Evolutionary conservation across 1,140 invertebrate genomes (phyloP).

Genomic region (Lordiphosa clarofinis): DNA sequence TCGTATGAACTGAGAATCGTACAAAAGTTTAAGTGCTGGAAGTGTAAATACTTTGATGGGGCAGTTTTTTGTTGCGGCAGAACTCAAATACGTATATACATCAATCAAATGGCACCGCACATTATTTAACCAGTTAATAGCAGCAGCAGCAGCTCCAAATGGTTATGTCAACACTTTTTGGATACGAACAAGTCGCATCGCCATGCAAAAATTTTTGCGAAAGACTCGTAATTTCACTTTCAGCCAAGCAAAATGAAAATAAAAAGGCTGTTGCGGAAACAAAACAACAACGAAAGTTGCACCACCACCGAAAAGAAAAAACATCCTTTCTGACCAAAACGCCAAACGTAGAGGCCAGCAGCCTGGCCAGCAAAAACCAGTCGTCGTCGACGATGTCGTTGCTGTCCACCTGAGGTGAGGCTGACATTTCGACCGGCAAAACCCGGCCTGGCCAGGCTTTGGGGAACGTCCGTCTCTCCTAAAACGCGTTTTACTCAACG

Average conservation of each 20-base stretch:
- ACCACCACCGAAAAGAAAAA: conserved; percentile 41
- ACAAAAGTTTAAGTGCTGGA: conserved; percentile 2
- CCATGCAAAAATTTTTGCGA: conserved; percentile 44
- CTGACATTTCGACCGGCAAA: conserved; percentile 53
- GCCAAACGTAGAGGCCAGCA: conserved; percentile 25
- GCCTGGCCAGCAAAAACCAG: conserved; percentile 47
- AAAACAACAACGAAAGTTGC: conserved; percentile 66
- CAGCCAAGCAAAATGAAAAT: conserved; percentile 49
- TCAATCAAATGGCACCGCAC: conserved; percentile 15
- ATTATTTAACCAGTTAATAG: conserved; percentile 44
- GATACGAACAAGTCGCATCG: conserved; percentile 10
- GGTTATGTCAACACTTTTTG: conserved; percentile 57
- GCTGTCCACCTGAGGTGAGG: conserved; percentile 38
- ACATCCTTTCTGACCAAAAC: conserved; percentile 69
- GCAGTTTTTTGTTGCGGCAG: background rate
- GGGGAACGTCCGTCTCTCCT: conserved; percentile 23
- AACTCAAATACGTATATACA: conserved; percentile 10
- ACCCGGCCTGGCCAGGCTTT: conserved; percentile 6
- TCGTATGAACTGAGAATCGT: conserved; percentile 6
- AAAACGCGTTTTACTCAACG: conserved; percentile 40
- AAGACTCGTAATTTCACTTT: conserved; percentile 66
- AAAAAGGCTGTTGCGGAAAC: conserved; percentile 65
- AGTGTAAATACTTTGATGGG: background rate
- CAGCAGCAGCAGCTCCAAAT: conserved; percentile 23
- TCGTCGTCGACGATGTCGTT: conserved; percentile 9